Evolutionary conservation across 2,113 vertebrate species (phyloP), one percentile per base, ranked within the genome.

Genomic region (Catharus fuscescens): DNA sequence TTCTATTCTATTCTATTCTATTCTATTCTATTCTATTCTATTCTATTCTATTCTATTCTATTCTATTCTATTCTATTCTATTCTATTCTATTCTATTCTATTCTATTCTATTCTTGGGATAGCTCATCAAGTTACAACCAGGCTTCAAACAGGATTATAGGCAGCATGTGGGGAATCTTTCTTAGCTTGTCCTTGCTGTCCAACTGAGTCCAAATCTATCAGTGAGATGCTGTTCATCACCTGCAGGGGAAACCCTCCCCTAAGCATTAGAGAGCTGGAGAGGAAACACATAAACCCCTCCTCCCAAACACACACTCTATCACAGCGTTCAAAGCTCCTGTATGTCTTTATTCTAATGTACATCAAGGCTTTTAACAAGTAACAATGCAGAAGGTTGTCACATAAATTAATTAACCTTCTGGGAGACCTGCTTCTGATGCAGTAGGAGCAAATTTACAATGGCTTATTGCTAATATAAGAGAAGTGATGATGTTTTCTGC

Each of bases 161-260:
- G 34, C 31, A 62, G 28, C 0, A 0, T 15, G 17, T 40, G 34
- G n/a, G 15, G 14, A 13, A n/a, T 52, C 36, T 71, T 17, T 17
- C 36, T 92, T 70, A 42, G 44, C 17, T 94, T 2, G 2, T 14
- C 15, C 20, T 42, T 56, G 36, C 12, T 70, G 19, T 61, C 38
- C 80, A 31, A 83, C 50, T 36, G 54, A 83, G 28, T 29, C 18
- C 70, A 47, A 54, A 66, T 57, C 50, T 10, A 38, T 38, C 65
- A 65, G n/a, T 14, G 61, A 88, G 29, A 47, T 34, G 42, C 23
- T 50, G 21, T 29, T 84, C 38, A 8, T 50, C 38, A 70, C 19
- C 28, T 40, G 16, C 3, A 10, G n/a, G 38, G 16, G 38, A 56
- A 80, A 80, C 6, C 5, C 8, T 48, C 21, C 45, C 16, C 23